These are phyloP conservation scores for Hexactinellida sp. DNA, from an alignment of 37 sponge, comb jelly and placozoan species.

Conservation along the genomic window DNA sequence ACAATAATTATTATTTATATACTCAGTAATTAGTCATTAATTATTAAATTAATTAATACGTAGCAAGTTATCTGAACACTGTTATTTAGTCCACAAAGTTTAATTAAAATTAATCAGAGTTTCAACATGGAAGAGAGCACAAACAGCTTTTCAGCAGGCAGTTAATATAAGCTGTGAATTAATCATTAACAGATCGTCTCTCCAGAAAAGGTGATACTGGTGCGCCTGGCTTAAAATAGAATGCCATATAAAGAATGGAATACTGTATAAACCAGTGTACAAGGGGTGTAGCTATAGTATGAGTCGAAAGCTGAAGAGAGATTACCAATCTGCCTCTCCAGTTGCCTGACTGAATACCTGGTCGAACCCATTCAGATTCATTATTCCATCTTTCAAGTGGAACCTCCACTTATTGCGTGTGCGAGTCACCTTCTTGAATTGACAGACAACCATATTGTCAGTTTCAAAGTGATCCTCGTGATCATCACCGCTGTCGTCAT, in stretches of 20 bases:
- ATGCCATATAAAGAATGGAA: neutral
- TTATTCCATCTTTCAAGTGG: slow-evolving; percentile 86
- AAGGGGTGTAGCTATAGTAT: too few species aligned
- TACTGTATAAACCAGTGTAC: neutral
- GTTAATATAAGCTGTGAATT: neutral
- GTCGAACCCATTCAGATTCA: slow-evolving; percentile 73
- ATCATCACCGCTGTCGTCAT: slow-evolving; percentile 30
- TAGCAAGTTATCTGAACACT: too few species aligned
- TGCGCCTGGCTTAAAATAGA: neutral
- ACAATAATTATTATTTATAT: neutral
- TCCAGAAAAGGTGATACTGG: neutral
- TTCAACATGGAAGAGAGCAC: too few species aligned
- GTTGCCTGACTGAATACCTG: slow-evolving; percentile 75
- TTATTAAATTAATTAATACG: neutral
- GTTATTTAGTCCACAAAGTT: neutral
- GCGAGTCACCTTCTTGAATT: slow-evolving; percentile 71
- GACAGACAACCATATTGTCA: slow-evolving; percentile 84
- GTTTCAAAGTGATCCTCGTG: slow-evolving; percentile 54
- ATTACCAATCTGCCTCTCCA: slow-evolving; percentile 92
- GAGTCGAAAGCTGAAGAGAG: neutral
- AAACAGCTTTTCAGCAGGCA: too few species aligned
- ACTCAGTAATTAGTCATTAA: neutral
- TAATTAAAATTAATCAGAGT: neutral
- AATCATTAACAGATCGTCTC: neutral
- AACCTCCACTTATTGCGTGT: slow-evolving; percentile 79